Conservation (phyloP, 1,140 invertebrate genomes). For the Archivesica marissinica region DNA sequence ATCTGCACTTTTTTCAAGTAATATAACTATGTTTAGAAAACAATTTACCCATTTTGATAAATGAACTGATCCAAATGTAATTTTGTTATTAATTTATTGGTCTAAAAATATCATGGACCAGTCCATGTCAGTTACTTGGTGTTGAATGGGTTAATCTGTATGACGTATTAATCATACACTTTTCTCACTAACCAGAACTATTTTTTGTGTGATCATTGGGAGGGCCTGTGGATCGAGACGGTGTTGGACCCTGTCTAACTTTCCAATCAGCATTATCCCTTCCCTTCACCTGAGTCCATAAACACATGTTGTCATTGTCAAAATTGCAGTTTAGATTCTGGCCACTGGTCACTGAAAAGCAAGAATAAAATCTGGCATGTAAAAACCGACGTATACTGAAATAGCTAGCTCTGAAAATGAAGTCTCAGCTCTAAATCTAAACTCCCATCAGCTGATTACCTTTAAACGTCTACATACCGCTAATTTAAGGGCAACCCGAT, state of each 20-base stretch:
- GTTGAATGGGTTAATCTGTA: too few relatives aligned
- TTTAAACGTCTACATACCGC: neutral
- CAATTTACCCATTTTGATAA: too few relatives aligned
- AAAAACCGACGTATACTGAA: neutral
- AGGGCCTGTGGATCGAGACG: constrained; percentile 64
- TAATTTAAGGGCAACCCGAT: neutral
- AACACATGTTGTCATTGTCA: constrained; percentile 64
- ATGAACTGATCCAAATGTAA: too few relatives aligned
- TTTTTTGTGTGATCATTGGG: constrained; percentile 66
- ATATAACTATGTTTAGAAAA: too few relatives aligned
- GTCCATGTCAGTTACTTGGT: too few relatives aligned
- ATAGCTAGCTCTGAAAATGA: neutral
- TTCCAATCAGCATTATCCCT: constrained; percentile 66
- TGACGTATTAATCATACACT: too few relatives aligned
- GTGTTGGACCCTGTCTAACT: constrained; percentile 50
- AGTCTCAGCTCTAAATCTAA: neutral
- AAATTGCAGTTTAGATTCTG: constrained; percentile 66
- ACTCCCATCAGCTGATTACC: neutral
- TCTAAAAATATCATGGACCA: too few relatives aligned
- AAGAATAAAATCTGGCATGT: neutral
- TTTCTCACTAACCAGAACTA: constrained; percentile 25
- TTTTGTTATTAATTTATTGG: too few relatives aligned
- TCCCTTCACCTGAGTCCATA: constrained; percentile 53
- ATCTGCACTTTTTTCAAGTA: too few relatives aligned
- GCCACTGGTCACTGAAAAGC: constrained; percentile 44